Percentiles rank a stretch among this genome's conserved stretches.
Evolutionary conservation across 37 sponge, comb jelly and placozoan species (phyloP).

Genomic region (Bolinopsis microptera): DNA sequence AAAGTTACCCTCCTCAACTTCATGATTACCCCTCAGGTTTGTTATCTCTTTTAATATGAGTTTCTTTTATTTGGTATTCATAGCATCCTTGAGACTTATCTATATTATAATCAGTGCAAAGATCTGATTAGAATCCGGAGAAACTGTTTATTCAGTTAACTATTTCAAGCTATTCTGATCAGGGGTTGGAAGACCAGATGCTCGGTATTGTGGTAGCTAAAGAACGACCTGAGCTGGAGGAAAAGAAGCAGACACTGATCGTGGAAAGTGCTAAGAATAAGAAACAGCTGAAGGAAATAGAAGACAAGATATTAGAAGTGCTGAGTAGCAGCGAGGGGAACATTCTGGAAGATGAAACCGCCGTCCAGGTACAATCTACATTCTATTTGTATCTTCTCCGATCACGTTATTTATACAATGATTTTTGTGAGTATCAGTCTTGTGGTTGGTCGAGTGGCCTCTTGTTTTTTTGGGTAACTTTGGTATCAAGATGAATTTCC

Average conservation of each 20-base stretch:
- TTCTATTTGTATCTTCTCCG: too few relatives aligned
- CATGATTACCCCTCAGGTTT: slow-evolving; percentile 62
- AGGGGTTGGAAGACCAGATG: slow-evolving; percentile 67
- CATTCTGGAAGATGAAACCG: slow-evolving; percentile 56
- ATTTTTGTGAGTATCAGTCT: too few relatives aligned
- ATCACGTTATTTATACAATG: too few relatives aligned
- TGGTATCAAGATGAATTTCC: too few relatives aligned
- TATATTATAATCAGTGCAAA: background rate
- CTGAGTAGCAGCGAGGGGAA: slow-evolving; percentile 60
- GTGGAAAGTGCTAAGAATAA: slow-evolving; percentile 63
- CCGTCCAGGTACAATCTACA: background rate
- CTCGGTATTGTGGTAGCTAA: slow-evolving; percentile 66
- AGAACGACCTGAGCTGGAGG: slow-evolving; percentile 65
- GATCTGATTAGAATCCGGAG: background rate
- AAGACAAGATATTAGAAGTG: slow-evolving; percentile 96
- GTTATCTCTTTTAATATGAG: too few relatives aligned
- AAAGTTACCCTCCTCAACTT: slow-evolving; percentile 66
- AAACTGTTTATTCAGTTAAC: too few relatives aligned
- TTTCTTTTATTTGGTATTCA: background rate
- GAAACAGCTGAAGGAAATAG: slow-evolving; percentile 86
- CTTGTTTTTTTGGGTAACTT: too few relatives aligned
- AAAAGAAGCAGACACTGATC: slow-evolving; percentile 65
- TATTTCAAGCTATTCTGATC: too few relatives aligned
- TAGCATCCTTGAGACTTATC: background rate
- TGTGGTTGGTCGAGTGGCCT: too few relatives aligned